Base-by-base conservation (phyloP, 2,888 invertebrate genomes). In the Altica lythri region DNA sequence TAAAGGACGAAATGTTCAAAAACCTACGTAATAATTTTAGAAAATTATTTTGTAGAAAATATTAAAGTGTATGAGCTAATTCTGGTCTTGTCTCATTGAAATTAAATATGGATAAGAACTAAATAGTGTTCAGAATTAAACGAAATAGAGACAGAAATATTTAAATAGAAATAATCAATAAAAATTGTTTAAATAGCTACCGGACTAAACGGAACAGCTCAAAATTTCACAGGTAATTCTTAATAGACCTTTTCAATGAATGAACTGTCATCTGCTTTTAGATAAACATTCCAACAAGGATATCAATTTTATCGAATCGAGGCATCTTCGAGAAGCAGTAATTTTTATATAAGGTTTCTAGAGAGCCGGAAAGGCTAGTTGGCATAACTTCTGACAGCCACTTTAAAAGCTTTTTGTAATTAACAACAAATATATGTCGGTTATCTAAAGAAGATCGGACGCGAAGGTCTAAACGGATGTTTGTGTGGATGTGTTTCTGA, bases 381-480 rank as follows among this genome's bases (percentile, higher is more conserved):
- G 30, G 58, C 57, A 56, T 58, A 52, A 51, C 45, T 53, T 50
- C 19, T 55, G 60, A 57, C 49, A 53, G 50, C 50, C 37, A 50
- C 51, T 54, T 55, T 61, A 58, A 61, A 61, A 61, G 58, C 57
- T 58, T 63, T 56, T 59, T 42, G 64, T 57, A 58, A 63, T 58
- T 59, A 60, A 57, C 50, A 60, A 60, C 59, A 51, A 51, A 42
- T 51, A 42, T 51, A 55, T 47, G 55, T 51, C 30, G 42, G 52
- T 59, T 48, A 61, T 63, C 59, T 47, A 25, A 29, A 48, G 30
- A 44, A 13, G 19, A 46, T 46, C 46, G 22, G 25, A 34, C 34
- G n/a, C 27, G 25, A 10, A 14, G 16, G 13, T 10, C n/a, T 3
- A 27, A 46, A 35, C 22, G 37, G 46, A 37, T 46, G 35, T 46